phyloP scores from a whole-genome alignment of 2,888 invertebrate species.

The Meloe dianella region DNA sequence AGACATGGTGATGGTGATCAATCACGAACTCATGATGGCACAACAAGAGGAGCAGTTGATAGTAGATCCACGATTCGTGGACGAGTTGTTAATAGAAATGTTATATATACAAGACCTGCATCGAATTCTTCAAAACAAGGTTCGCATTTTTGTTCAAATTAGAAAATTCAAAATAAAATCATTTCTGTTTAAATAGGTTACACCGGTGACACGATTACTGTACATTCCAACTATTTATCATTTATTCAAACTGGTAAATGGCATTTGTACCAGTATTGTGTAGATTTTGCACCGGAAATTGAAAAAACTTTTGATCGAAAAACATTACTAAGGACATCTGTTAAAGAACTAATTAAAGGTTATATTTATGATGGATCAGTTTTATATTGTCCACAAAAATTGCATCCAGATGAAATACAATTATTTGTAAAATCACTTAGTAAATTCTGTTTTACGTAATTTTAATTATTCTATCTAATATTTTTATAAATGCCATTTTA shows the following conservation, averaged over 20 bases:
- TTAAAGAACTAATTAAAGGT: constrained; percentile 37
- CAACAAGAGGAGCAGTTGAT: constrained; percentile 22
- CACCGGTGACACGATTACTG: constrained; percentile 60
- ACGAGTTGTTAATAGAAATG: constrained; percentile 39
- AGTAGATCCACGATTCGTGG: constrained; percentile 39
- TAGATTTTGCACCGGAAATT: constrained; percentile 75
- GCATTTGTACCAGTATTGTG: constrained; percentile 77
- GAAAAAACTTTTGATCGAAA: constrained; percentile 70
- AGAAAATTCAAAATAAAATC: not conserved
- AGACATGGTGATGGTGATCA: constrained; percentile 35
- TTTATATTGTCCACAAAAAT: constrained; percentile 67
- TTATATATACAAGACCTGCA: constrained; percentile 41
- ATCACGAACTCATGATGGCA: constrained; percentile 23
- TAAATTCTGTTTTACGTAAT: constrained; percentile 30
- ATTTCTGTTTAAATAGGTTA: constrained; percentile 58
- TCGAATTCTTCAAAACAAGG: constrained; percentile 41
- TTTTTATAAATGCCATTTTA: too few relatives aligned
- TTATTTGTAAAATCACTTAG: constrained; percentile 61
- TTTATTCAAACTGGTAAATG: constrained; percentile 71
- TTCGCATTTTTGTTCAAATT: constrained; percentile 22
- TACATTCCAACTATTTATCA: constrained; percentile 74
- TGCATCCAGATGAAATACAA: constrained; percentile 67
- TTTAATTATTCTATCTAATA: too few relatives aligned
- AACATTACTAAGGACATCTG: constrained; percentile 59
- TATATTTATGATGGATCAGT: constrained; percentile 80